Evolutionary conservation across 2,113 vertebrate species (phyloP), one percentile per base, ranked within the genome.

Genomic region (Hippocampus guttulatus): DNA sequence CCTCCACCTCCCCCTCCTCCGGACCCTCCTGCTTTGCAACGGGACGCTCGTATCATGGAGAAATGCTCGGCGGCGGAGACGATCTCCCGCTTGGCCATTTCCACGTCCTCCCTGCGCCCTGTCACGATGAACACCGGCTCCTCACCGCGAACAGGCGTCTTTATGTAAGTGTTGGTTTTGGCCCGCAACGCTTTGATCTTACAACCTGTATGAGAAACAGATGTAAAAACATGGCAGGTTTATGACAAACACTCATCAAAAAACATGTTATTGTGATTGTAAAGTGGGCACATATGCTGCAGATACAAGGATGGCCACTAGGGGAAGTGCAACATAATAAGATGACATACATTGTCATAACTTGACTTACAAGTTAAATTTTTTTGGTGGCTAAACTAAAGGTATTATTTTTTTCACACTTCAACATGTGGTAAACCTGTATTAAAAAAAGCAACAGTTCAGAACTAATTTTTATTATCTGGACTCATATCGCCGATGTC

Each of bases 101-200:
- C 96, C 68, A 98, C 96, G 0, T 99, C 97, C 86, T 99, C 97
- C 74, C 95, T 94, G 33, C 97, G 92, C 0, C 97, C 97, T 0
- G 97, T 99, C 70, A 99, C 96, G 0, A 99, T 98, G 82, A 99
- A 99, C 12, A 99, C 87, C 0, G 97, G 95, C 14, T 98, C 96
- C 87, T 99, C 97, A 0, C 97, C 97, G 27, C 97, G 86, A 11
- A 99, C 95, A 0, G 97, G 97, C 0, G 97, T 99, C 91, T 99
- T 98, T 86, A 98, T 99, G 85, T 99, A 99, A 0, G 97, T 99
- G 87, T 99, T 99, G 5, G 97, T 99, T 88, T 99, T 99, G 16
- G 97, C 96, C 0, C 96, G 93, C 12, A 99, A 86, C 1, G 97
- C 97, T 89, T 99, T 99, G 90, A 99, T 99, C 89, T 99, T 99